A percentile compares a stretch with the other conserved stretches of the same genome.
These are phyloP conservation scores for Callosobruchus maculatus DNA, from an alignment of 2,888 invertebrate genomes.

Conservation along the genomic window DNA sequence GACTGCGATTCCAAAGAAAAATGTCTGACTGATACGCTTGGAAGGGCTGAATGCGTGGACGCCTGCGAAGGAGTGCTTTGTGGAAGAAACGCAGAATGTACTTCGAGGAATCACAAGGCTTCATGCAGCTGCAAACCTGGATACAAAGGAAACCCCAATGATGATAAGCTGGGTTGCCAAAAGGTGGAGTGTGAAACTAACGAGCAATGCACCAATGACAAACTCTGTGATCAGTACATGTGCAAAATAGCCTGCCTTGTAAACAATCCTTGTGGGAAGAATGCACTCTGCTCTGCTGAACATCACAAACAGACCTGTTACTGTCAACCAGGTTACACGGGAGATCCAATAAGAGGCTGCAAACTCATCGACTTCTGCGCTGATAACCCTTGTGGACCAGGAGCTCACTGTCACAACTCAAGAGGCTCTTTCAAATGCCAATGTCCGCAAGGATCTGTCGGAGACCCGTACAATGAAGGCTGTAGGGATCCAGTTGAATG, in stretches of 20 bases:
- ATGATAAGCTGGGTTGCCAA: constrained; percentile 76
- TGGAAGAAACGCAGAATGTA: constrained; percentile 79
- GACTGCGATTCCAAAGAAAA: constrained; percentile 74
- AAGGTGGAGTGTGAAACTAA: constrained; percentile 72
- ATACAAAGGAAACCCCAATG: constrained; percentile 68
- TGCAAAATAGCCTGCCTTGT: constrained; percentile 84
- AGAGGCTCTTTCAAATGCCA: constrained; percentile 76
- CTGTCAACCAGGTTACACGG: constrained; percentile 85
- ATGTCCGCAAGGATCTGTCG: constrained; percentile 76
- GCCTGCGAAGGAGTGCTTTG: constrained; percentile 73
- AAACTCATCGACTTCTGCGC: constrained; percentile 74
- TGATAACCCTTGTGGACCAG: constrained; percentile 74
- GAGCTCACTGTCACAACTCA: constrained; percentile 75
- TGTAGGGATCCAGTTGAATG: constrained; percentile 82
- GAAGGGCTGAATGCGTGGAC: constrained; percentile 72
- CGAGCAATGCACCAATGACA: constrained; percentile 75
- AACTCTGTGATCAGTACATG: constrained; percentile 76
- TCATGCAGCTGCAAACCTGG: constrained; percentile 76
- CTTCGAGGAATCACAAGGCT: constrained; percentile 67
- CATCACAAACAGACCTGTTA: constrained; percentile 75
- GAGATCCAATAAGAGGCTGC: constrained; percentile 71
- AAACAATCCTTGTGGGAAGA: constrained; percentile 79
- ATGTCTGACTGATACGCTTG: constrained; percentile 66
- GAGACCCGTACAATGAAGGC: constrained; percentile 81
- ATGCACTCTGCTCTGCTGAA: constrained; percentile 82